Conservation (phyloP, 2,888 invertebrate species). For the Antheraea yamamai region DNA sequence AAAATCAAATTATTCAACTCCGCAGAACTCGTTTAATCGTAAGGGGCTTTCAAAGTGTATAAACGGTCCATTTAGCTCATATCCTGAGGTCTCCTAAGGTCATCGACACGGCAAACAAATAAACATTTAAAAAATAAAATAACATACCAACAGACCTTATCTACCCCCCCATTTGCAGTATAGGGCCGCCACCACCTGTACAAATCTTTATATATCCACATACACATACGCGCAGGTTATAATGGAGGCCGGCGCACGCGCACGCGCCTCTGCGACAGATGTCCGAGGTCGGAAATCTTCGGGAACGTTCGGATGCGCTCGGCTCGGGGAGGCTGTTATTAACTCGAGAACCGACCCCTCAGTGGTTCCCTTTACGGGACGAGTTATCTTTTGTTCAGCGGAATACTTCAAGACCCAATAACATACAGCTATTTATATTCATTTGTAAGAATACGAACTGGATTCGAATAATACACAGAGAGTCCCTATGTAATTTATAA, state of each 20-base stretch:
- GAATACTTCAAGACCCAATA: neutral
- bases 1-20: neutral
- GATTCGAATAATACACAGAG: too few species aligned
- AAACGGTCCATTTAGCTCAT: constrained; percentile 12
- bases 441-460: neutral
- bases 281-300: constrained; percentile 46
- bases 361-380: neutral
- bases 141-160: constrained; percentile 31
- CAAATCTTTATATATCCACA: constrained; percentile 37
- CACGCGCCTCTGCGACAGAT: constrained; percentile 58
- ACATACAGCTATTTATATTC: neutral
- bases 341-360: neutral
- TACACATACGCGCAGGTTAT: constrained; percentile 26
- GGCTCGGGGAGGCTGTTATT: constrained; percentile 1
- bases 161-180: constrained; percentile 31
- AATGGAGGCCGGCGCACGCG: constrained; percentile 38
- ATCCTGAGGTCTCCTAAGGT: constrained; percentile 26
- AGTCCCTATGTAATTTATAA: too few species aligned
- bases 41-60: neutral
- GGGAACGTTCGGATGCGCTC: constrained; percentile 33
- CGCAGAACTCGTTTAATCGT: neutral
- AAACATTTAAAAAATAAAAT: constrained; percentile 27
- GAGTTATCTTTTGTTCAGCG: constrained; percentile 1
- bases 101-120: constrained; percentile 37
- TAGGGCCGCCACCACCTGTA: constrained; percentile 36